Conservation (phyloP, 1,140 invertebrate genomes). For the Andricus grossulariae region DNA sequence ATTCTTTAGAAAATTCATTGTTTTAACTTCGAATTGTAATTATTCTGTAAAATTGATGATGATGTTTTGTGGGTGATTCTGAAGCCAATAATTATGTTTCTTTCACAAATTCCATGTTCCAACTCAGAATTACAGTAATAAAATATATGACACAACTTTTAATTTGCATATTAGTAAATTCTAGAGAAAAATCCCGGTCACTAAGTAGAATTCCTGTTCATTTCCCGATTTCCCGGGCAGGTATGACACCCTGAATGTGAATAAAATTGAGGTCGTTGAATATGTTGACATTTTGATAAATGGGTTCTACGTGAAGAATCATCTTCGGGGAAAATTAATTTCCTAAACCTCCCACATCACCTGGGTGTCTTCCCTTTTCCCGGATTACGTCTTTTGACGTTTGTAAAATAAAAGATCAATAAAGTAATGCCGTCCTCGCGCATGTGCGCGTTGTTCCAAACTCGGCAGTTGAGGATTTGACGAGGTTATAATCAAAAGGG, state of each 20-base stretch:
- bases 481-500: conserved; percentile 28
- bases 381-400: not conserved
- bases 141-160: no score
- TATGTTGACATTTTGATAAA: not conserved
- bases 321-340: not conserved
- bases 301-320: not conserved
- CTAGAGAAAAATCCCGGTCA: no score
- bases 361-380: conserved; percentile 4
- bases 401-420: conserved; percentile 32
- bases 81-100: no score
- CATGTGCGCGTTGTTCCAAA: conserved; percentile 29
- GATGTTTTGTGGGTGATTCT: no score
- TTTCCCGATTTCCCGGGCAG: no score
- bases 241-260: not conserved
- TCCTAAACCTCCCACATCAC: not conserved
- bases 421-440: conserved; percentile 5
- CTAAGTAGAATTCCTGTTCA: no score
- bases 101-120: no score
- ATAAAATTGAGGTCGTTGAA: not conserved
- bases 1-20: no score
- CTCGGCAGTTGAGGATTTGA: conserved; percentile 12
- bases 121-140: no score
- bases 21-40: no score
- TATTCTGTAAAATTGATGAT: no score
- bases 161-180: no score